Base-by-base conservation (phyloP, 2,888 invertebrate species). In the Tachystola acroxantha region DNA sequence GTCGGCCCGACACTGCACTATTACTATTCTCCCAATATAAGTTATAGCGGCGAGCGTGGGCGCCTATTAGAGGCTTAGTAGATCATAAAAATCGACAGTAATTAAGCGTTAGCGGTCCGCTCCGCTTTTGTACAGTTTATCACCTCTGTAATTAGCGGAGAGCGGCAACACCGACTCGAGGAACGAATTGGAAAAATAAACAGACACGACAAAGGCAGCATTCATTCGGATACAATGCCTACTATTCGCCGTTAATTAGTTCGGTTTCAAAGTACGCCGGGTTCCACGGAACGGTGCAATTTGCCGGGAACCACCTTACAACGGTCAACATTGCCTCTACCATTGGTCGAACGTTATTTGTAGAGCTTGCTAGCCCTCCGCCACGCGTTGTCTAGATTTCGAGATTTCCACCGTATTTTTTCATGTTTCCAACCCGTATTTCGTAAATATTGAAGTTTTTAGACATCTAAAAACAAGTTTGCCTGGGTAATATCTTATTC, bases 211-310 rank as follows among this genome's bases (percentile, higher is more conserved):
- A 84, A 68, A 59, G 54, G 64, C 68, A 66, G 64, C 68, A 66
- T 81, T 82, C 70, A 77, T 75, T 63, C 62, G 68, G 75, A 69
- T 58, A 78, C 75, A 80, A 79, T 71, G 58, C 67, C 71, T 71
- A 76, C 72, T 74, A 74, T 77, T 70, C 58, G 59, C 64, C 51
- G 72, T 67, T 82, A 80, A 82, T 84, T 84, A 71, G 64, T 65
- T 57, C 54, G 43, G 60, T 64, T 73, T 56, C 68, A 77, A 67
- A 70, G 70, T 74, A 72, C 53, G 45, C 59, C 44, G 55, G 66
- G 58, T 72, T 72, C 65, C 48, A 61, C 64, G 61, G 67, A 50
- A 62, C 55, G 53, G 58, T 68, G 65, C 69, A 69, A 69, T 69
- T 39, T 31, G 34, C 12, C 32, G 37, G 25, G 29, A 28, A 37